Percentiles rank a stretch among this genome's conserved stretches.
Evolutionary conservation across 2,113 vertebrate genomes (phyloP).

Genomic region (Protobothrops flavoviridis): DNA sequence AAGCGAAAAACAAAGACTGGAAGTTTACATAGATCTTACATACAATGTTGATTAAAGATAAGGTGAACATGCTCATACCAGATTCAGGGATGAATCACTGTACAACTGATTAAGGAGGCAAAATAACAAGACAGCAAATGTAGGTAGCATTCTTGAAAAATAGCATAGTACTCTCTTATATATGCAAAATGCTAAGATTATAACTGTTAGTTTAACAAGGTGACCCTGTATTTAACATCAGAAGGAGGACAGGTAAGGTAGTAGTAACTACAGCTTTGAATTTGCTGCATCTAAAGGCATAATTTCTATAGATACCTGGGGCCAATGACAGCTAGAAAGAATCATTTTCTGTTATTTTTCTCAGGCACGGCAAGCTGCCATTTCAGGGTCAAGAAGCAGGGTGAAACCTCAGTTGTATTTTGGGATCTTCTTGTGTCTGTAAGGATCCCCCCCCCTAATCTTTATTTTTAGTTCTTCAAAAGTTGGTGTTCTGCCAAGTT

Average conservation of each 20-base stretch:
- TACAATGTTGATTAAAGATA: background rate
- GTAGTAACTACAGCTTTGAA: background rate
- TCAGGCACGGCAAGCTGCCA: background rate
- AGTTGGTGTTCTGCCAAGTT: background rate
- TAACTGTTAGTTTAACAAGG: background rate
- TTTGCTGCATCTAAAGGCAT: background rate
- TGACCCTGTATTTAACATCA: background rate
- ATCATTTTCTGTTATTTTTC: background rate
- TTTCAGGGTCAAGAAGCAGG: background rate
- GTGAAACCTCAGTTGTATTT: background rate
- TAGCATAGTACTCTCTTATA: background rate
- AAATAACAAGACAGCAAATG: background rate
- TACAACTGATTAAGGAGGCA: background rate
- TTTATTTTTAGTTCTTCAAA: background rate
- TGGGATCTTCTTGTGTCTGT: background rate
- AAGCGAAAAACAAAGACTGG: background rate
- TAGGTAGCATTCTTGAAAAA: background rate
- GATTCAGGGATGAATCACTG: background rate
- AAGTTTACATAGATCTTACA: background rate
- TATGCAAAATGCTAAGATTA: background rate
- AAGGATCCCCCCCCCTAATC: background rate
- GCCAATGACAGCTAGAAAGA: background rate
- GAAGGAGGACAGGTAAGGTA: background rate
- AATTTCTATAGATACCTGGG: background rate
- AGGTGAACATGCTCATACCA: background rate